Percentiles rank a stretch among this genome's conserved stretches.
phyloP scores from a whole-genome alignment of 2,888 invertebrate genomes.

The Amiota communis region DNA sequence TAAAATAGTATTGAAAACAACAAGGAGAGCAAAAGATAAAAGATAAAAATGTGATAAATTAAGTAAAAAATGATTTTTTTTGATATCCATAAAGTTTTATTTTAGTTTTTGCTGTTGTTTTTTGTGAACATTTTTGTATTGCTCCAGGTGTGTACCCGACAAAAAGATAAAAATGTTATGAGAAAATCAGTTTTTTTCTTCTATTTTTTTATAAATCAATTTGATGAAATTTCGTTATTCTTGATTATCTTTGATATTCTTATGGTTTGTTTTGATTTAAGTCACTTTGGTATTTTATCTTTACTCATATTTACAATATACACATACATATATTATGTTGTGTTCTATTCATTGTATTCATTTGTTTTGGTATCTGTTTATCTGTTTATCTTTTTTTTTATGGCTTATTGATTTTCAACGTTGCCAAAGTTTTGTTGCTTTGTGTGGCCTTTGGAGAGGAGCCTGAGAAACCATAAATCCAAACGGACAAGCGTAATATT shows the following conservation, averaged over 20 bases:
- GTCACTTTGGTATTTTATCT: too few relatives aligned
- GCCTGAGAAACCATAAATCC: constrained; percentile 1
- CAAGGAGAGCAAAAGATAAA: neutral
- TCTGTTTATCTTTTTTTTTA: constrained; percentile 44
- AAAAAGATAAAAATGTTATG: too few relatives aligned
- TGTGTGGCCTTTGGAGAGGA: neutral
- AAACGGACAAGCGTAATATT: too few relatives aligned
- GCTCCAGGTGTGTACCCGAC: too few relatives aligned
- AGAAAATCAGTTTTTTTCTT: too few relatives aligned
- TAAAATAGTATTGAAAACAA: neutral
- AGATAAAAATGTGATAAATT: neutral
- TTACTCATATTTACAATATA: too few relatives aligned
- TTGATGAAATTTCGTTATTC: neutral
- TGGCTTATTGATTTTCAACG: constrained; percentile 60
- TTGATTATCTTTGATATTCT: neutral
- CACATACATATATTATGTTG: too few relatives aligned
- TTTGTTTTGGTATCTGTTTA: constrained; percentile 36
- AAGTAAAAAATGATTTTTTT: neutral
- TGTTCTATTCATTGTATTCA: neutral
- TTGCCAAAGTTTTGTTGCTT: constrained; percentile 8
- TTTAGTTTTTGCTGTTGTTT: neutral
- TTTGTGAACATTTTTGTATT: neutral
- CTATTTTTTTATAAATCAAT: neutral
- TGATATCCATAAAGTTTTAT: neutral
- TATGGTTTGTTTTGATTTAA: too few relatives aligned